Evolutionary conservation across 1,140 invertebrate species (phyloP), one percentile per base, ranked within the genome.

Genomic region (Drosophila seguyi): DNA sequence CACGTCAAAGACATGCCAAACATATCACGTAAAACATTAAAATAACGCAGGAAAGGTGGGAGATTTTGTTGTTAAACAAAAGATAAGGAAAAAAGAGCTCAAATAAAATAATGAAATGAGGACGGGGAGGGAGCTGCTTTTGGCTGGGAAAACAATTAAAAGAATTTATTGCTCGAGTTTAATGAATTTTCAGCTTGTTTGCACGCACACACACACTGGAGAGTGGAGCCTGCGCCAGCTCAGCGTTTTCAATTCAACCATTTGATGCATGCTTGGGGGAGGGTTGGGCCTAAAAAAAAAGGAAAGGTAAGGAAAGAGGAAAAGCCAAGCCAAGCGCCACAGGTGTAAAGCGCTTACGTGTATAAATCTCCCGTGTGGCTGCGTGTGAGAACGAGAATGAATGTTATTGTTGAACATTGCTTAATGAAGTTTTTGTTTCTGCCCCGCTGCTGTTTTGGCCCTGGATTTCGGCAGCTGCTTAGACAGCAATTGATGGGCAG

Each of bases 111-210:
- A 75, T 42, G 44, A 62, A 75, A 41, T 38, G 36, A 36, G 18
- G 29, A 25, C n/a, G 25, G 25, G 13, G 41, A 18, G 41, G 39
- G n/a, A 0, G n/a, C 29, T 16, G 45, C 8, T 11, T 29, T 50
- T 16, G 59, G 25, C 47, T 80, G 72, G 57, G 72, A 83, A 87
- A 88, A 88, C 84, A 88, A 88, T 88, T 88, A 88, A 88, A 87
- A 80, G 68, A 88, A 88, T 88, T 88, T 88, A 88, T 88, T 80
- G 76, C 84, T 83, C 14, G 63, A 74, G 84, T 88, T 88, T 88
- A 88, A 88, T 88, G 84, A 88, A 88, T 88, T 88, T 88, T 83
- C 77, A 88, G 84, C 80, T 88, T 88, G 79, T 88, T 87, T 83
- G 79, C 83, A 73, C 73, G 75, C 83, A 79, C 38, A 65, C 60